Evolutionary conservation across 2,888 invertebrate genomes (phyloP), one percentile per base, ranked within the genome.

Genomic region (Acronicta aceris): DNA sequence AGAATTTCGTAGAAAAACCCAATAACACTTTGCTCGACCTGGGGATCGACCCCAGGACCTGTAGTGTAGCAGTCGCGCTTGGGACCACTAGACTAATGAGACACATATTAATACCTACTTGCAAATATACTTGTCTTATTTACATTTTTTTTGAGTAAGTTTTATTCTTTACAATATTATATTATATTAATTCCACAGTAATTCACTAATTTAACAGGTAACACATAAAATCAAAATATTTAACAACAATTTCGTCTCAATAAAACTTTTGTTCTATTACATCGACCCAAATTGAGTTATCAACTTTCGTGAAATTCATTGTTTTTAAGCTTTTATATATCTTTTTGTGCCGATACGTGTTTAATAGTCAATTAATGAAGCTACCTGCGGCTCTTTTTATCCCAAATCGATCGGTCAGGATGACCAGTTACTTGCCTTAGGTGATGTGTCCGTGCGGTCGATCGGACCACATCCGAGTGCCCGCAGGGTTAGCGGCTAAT

Each of bases 241-340:
- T 40, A 38, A 13, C n/a, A n/a, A 15, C 51, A 21, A 21, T 42
- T 27, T 10, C 73, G 16, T 76, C 87, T 90, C 88, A 46, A 85
- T 41, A 38, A 15, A 50, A 40, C 53, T 49, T 62, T 25, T 85
- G 79, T 85, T 78, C 85, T 63, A 62, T 70, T 66, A 81, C 75
- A 72, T 68, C 78, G 78, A 73, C 84, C 90, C 82, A 93, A 94
- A 94, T 94, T 94, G 90, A 94, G 94, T 94, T 93, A 94, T 94
- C 93, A 93, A 92, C 85, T 92, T 92, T 89, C 81, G 91, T 93
- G 89, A 93, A 94, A 92, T 92, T 93, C 94, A 94, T 94, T 94
- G 94, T 94, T 92, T 93, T 92, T 88, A 83, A 81, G 80, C 59
- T 76, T 84, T 86, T 87, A 85, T 85, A 81, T 79, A 82, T 81